Evolutionary conservation across 2,113 vertebrate genomes (phyloP).

Genomic region (Pituophis catenifer): DNA sequence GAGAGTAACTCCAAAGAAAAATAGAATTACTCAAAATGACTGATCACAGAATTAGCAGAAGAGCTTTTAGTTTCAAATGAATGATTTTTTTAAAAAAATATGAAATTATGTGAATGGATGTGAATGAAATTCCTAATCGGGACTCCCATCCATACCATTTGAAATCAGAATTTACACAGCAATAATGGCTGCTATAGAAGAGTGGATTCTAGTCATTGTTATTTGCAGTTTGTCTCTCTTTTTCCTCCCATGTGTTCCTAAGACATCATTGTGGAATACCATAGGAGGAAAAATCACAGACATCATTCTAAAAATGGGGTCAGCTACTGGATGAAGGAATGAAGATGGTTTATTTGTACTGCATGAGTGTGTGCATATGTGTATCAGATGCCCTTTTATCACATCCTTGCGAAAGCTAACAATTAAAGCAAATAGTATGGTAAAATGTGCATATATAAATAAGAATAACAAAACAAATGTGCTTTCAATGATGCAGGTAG

Average conservation of each 20-base stretch:
- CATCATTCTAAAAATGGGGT: background rate
- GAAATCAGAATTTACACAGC: background rate
- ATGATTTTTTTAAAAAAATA: background rate
- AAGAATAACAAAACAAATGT: background rate
- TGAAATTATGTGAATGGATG: background rate
- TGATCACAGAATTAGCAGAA: background rate
- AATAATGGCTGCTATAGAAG: background rate
- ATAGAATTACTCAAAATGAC: background rate
- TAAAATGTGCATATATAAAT: background rate
- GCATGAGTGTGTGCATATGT: background rate
- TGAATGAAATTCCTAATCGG: background rate
- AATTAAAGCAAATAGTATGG: background rate
- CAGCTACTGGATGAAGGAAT: background rate
- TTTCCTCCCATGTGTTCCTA: background rate
- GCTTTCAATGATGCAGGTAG: background rate
- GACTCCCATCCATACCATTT: background rate
- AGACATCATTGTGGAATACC: background rate
- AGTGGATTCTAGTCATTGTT: background rate
- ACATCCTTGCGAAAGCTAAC: background rate
- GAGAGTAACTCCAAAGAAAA: background rate
- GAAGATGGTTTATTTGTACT: background rate
- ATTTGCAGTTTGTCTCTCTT: background rate
- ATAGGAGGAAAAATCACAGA: background rate
- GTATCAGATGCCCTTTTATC: background rate
- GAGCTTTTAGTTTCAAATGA: background rate